A percentile compares a stretch with the other conserved stretches of the same genome.
These are phyloP conservation scores for Xiphydria camelus DNA, from an alignment of 2,888 invertebrate species.

Conservation along the genomic window DNA sequence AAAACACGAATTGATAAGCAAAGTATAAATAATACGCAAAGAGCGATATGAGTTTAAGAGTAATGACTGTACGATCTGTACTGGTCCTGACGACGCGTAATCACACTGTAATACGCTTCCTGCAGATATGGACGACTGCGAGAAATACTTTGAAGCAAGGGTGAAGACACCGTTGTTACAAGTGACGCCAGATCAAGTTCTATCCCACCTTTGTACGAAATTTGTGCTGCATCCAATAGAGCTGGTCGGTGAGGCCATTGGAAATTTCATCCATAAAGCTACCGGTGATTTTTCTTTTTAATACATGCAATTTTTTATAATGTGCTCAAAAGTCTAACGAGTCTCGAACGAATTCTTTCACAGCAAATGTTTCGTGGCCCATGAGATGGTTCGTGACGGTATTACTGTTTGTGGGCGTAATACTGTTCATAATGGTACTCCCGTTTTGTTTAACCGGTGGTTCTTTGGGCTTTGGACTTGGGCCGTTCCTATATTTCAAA, in stretches of 20 bases:
- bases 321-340: too few species aligned
- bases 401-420: conserved; percentile 23
- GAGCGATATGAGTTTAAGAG: too few species aligned
- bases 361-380: conserved; percentile 30
- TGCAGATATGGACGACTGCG: conserved; percentile 36
- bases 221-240: conserved; percentile 34
- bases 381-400: conserved; percentile 16
- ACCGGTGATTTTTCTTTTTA: conserved; percentile 33
- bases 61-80: background rate
- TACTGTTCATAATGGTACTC: conserved; percentile 17
- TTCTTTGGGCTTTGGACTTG: conserved; percentile 32
- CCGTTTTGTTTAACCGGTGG: conserved; percentile 30
- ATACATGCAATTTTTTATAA: conserved; percentile 1
- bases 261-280: conserved; percentile 32
- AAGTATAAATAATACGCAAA: too few species aligned
- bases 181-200: conserved; percentile 44
- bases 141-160: conserved; percentile 39
- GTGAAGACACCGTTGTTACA: conserved; percentile 38
- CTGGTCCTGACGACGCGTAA: background rate
- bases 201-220: conserved; percentile 37
- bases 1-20: too few species aligned
- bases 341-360: too few species aligned
- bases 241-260: conserved; percentile 30
- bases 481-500: conserved; percentile 33
- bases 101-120: conserved; percentile 2